phyloP scores from a whole-genome alignment of 2,888 invertebrate genomes.

The Chloromyia formosa region DNA sequence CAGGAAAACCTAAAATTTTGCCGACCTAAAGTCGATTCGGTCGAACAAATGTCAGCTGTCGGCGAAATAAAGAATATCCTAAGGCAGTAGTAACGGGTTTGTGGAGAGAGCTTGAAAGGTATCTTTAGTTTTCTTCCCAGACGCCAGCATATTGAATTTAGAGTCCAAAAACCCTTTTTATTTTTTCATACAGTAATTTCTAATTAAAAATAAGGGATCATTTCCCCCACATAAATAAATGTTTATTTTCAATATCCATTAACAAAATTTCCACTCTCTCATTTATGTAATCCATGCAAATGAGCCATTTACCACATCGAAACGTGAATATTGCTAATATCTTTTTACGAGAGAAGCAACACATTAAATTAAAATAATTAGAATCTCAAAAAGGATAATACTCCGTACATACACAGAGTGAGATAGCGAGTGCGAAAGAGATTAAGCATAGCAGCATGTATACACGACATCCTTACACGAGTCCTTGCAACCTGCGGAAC shows the following conservation, averaged over 20 bases:
- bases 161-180: too few species aligned
- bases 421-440: neutral
- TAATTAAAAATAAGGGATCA: too few species aligned
- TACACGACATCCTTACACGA: neutral
- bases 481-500: neutral
- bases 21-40: too few species aligned
- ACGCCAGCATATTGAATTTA: too few species aligned
- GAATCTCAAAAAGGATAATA: constrained; percentile 38
- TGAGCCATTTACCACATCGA: constrained; percentile 30
- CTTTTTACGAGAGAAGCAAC: neutral
- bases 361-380: constrained; percentile 39
- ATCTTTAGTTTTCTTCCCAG: too few species aligned
- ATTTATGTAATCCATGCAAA: constrained; percentile 23
- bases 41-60: too few species aligned
- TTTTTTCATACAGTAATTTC: too few species aligned
- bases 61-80: too few species aligned
- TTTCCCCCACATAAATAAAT: too few species aligned
- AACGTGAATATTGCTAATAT: constrained; percentile 30
- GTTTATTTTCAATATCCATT: neutral
- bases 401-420: constrained; percentile 4
- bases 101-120: too few species aligned
- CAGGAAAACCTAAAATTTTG: too few species aligned
- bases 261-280: neutral
- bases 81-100: too few species aligned
- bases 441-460: constrained; percentile 29